phyloP scores from a whole-genome alignment of 2,797 vertebrate genomes.

The Calcarius lapponicus region DNA sequence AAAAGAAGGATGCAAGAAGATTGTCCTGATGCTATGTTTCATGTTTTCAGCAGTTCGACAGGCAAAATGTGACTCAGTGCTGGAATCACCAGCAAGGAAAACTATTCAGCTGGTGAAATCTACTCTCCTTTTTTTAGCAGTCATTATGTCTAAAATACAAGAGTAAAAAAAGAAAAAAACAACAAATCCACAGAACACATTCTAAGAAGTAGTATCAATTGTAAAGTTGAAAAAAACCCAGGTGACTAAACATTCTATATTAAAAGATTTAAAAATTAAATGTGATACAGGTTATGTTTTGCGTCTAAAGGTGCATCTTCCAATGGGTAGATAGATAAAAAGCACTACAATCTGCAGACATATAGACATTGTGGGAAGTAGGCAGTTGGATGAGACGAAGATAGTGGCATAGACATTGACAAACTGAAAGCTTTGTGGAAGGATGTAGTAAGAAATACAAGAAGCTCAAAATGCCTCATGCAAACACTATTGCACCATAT shows the following conservation, averaged over 20 bases:
- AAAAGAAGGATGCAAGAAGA: background rate
- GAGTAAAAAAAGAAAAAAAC: background rate
- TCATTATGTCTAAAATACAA: background rate
- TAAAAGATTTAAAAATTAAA: background rate
- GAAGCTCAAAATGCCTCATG: background rate
- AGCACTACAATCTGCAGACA: background rate
- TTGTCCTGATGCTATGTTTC: background rate
- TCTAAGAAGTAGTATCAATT: background rate
- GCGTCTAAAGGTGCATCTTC: background rate
- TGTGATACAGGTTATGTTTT: background rate
- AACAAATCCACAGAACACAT: background rate
- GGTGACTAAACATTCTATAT: background rate
- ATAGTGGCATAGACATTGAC: background rate
- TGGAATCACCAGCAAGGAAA: background rate
- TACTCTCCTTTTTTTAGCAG: background rate
- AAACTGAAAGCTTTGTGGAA: background rate
- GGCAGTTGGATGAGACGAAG: background rate
- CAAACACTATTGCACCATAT: background rate
- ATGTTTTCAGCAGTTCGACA: background rate
- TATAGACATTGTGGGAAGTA: background rate
- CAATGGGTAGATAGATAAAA: background rate
- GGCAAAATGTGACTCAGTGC: background rate
- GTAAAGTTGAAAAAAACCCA: background rate
- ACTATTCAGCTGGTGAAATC: background rate
- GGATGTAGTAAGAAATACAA: background rate